Conservation (phyloP, 2,888 invertebrate species). For the Vanessa cardui region DNA sequence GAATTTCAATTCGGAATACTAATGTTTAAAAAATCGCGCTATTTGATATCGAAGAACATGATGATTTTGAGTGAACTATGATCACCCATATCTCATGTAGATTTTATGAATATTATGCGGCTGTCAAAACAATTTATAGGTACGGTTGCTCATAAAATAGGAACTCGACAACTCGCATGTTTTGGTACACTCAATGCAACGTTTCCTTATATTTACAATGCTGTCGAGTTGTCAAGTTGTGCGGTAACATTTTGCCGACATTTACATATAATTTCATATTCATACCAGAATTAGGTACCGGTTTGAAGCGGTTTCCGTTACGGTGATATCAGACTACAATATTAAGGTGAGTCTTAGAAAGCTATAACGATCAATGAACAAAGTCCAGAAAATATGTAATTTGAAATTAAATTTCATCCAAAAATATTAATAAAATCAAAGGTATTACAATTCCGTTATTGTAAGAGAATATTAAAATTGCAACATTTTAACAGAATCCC, state of each 20-base stretch:
- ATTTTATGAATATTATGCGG: neutral
- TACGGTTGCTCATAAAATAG: conserved; percentile 64
- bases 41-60: neutral
- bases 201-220: conserved; percentile 70
- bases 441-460: too few species aligned
- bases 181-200: conserved; percentile 67
- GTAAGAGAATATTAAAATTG: too few species aligned
- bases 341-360: conserved; percentile 3
- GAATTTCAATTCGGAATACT: too few species aligned
- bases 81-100: neutral
- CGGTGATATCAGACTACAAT: conserved; percentile 15
- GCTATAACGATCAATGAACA: neutral
- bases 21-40: too few species aligned
- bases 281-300: conserved; percentile 74
- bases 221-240: conserved; percentile 73
- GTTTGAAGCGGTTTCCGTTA: conserved; percentile 51
- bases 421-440: too few species aligned
- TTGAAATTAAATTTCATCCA: too few species aligned
- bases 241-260: conserved; percentile 68
- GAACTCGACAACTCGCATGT: conserved; percentile 59
- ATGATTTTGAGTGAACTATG: neutral
- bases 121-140: conserved; percentile 69
- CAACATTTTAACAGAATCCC: too few species aligned
- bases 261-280: conserved; percentile 79
- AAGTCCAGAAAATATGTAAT: too few species aligned